These are phyloP conservation scores for Micoletzkya japonica DNA, from an alignment of 2,888 invertebrate genomes.

Conservation along the genomic window DNA sequence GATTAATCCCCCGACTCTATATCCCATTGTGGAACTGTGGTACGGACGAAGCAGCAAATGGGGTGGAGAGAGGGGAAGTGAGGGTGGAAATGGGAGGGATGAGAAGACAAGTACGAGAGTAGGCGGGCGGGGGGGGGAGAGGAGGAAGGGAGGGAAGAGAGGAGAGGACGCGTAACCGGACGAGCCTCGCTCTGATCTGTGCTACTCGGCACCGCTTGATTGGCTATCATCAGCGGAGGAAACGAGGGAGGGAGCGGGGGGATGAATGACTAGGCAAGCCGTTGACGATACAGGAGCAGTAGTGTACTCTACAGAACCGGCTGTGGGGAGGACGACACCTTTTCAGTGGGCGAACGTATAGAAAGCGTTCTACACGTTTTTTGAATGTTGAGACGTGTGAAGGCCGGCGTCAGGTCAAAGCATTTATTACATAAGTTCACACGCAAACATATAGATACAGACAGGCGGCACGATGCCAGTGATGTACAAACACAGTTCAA, in stretches of 20 bases:
- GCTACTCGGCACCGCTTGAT: too few species aligned
- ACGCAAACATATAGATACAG: too few species aligned
- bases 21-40: background rate
- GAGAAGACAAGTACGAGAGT: background rate
- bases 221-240: background rate
- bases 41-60: too few species aligned
- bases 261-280: background rate
- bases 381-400: too few species aligned
- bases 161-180: background rate
- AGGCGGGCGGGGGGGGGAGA: background rate
- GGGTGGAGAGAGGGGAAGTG: conserved; percentile 5
- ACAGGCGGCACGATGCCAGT: background rate
- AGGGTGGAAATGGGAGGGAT: conserved; percentile 2
- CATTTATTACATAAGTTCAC: too few species aligned
- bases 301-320: too few species aligned
- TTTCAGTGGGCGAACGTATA: too few species aligned
- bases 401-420: too few species aligned
- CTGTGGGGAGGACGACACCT: too few species aligned
- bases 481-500: conserved; percentile 28
- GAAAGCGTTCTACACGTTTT: too few species aligned
- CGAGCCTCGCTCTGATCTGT: background rate
- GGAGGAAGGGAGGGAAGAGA: background rate
- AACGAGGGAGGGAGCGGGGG: background rate
- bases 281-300: too few species aligned
- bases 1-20: background rate